Conservation (phyloP, 2,113 vertebrate species). For the Pomatostomus ruficeps region DNA sequence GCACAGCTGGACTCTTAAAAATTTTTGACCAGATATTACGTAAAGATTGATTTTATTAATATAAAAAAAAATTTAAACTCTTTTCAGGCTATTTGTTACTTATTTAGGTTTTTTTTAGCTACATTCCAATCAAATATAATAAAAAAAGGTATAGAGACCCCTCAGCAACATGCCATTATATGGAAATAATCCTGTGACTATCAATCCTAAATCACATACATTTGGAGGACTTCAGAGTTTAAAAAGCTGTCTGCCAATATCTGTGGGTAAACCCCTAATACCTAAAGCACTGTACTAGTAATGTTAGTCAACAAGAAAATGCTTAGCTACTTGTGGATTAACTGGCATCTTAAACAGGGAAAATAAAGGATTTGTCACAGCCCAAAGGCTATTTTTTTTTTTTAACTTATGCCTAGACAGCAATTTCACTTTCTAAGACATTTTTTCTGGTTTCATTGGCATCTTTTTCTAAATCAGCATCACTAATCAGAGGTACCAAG, state of each 20-base stretch:
- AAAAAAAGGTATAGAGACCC: neutral
- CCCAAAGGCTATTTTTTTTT: neutral
- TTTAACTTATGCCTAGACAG: neutral
- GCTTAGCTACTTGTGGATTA: neutral
- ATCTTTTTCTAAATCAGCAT: neutral
- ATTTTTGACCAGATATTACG: neutral
- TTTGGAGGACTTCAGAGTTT: neutral
- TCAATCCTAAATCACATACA: neutral
- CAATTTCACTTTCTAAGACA: neutral
- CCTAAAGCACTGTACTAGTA: neutral
- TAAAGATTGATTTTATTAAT: neutral
- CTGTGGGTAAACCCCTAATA: neutral
- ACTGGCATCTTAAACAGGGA: neutral
- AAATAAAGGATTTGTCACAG: neutral
- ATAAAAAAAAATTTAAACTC: neutral
- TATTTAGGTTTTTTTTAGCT: neutral
- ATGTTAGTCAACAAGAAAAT: neutral
- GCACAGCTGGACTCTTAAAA: neutral
- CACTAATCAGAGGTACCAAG: neutral
- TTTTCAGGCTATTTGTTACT: neutral
- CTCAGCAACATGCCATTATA: neutral
- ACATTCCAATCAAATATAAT: neutral
- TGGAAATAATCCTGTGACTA: neutral
- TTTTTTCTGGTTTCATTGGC: neutral
- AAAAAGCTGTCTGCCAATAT: neutral